Base-by-base conservation (phyloP, 2,797 vertebrate species). In the Chrosomus eos region DNA sequence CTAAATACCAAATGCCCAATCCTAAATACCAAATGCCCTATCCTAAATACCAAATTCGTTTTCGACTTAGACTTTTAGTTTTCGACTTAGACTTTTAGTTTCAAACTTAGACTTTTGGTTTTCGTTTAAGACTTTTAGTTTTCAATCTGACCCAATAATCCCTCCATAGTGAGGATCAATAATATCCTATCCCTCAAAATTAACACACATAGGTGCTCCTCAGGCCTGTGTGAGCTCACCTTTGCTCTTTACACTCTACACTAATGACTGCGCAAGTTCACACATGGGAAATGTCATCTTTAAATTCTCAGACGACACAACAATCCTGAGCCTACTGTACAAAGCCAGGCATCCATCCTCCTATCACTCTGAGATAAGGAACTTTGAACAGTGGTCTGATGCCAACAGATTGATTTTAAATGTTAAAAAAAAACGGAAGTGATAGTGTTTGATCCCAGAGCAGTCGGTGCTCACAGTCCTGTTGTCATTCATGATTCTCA, bases 381-480 rank as follows among this genome's bases (percentile, higher is more conserved):
- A 36, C 21, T 75, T 75, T 26, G 23, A 73, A 43, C 45, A 78
- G 23, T 70, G 74, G 74, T 83, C 86, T 82, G 68, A 51, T 85
- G 64, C 21, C 64, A 83, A 82, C 33, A 66, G 38, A 67, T 53
- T 21, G 26, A 64, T 16, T 53, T 77, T 38, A 53, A 88, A 84
- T 87, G 72, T 31, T 86, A 28, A 86, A 78, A 55, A 80, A 45
- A 28, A 86, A 7, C 31, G 76, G 66, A 80, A 66, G 62, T 85
- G 58, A 33, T 78, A 19, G 6, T 76, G 66, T 88, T 88, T 86
- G 75, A 64, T 8, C 66, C 33, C 33, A 21, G 64, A 67, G 31
- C 64, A 67, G 62, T 31, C 14, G 16, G 28, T 28, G 62, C 7
- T 3, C 64, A 66, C 64, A 33, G 18, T 36, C 18, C 66, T 36